Evolutionary conservation across 2,797 vertebrate genomes (phyloP).

Genomic region (Coranthus polyacanthus): DNA sequence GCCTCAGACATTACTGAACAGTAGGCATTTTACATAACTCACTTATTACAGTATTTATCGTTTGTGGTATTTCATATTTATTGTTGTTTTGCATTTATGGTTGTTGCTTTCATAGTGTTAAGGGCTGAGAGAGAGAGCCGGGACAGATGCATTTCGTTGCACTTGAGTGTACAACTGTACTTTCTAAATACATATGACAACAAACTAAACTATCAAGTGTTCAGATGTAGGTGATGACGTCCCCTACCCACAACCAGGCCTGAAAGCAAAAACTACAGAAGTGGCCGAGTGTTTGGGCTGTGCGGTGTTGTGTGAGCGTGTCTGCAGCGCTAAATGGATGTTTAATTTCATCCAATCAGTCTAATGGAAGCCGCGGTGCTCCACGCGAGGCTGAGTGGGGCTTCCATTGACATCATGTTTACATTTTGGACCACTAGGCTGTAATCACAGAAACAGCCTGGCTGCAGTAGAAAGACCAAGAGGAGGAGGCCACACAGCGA

Average conservation of each 20-base stretch:
- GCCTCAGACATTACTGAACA: too few species aligned
- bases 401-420: constrained; percentile 77
- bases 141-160: too few species aligned
- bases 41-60: too few species aligned
- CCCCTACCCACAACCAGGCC: background rate
- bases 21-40: too few species aligned
- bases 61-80: too few species aligned
- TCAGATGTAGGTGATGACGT: constrained; percentile 7
- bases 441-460: constrained; percentile 73
- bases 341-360: constrained; percentile 74
- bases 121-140: too few species aligned
- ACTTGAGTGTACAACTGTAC: too few species aligned
- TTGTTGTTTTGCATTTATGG: too few species aligned
- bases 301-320: constrained; percentile 30
- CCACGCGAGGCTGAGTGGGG: constrained; percentile 33
- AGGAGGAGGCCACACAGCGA: constrained; percentile 63
- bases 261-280: constrained; percentile 14
- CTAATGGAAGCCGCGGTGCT: constrained; percentile 75
- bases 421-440: constrained; percentile 68
- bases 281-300: constrained; percentile 21
- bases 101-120: too few species aligned
- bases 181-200: too few species aligned
- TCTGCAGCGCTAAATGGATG: constrained; percentile 51
- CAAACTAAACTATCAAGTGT: too few species aligned
- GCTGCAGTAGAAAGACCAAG: constrained; percentile 57